phyloP scores from a whole-genome alignment of 2,113 vertebrate species.

The Hystrix brachyura region DNA sequence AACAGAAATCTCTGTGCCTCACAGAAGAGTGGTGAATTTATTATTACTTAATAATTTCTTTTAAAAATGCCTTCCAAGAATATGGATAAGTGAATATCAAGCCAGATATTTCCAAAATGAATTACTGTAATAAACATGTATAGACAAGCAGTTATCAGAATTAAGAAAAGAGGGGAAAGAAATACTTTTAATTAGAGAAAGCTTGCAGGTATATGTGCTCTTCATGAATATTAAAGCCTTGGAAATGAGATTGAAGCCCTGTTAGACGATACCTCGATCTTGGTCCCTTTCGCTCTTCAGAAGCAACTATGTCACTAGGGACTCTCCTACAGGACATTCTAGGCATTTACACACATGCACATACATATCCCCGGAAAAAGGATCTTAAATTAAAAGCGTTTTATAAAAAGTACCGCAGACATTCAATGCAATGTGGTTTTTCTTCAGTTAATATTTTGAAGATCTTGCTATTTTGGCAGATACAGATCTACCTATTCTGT shows the following conservation, averaged over 20 bases:
- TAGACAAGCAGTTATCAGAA: neutral
- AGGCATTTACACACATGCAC: neutral
- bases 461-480: neutral
- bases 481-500: neutral
- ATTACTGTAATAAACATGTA: neutral
- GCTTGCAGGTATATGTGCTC: neutral
- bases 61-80: neutral
- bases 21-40: neutral
- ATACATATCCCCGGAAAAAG: neutral
- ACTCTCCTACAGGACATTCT: neutral
- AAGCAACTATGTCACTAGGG: neutral
- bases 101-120: neutral
- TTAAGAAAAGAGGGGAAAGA: constrained; percentile 5
- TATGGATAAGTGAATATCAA: constrained; percentile 24
- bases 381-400: neutral
- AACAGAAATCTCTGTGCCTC: neutral
- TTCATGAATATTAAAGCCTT: neutral
- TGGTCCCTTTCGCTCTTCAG: neutral
- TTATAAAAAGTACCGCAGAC: neutral
- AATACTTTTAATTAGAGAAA: neutral
- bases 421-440: neutral
- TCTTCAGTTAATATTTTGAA: neutral
- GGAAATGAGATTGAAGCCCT: neutral
- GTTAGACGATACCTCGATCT: neutral
- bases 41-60: neutral